Evolutionary conservation across 2,113 vertebrate genomes (phyloP), one percentile per base, ranked within the genome.

Genomic region (Tretioscincus oriximinensis): DNA sequence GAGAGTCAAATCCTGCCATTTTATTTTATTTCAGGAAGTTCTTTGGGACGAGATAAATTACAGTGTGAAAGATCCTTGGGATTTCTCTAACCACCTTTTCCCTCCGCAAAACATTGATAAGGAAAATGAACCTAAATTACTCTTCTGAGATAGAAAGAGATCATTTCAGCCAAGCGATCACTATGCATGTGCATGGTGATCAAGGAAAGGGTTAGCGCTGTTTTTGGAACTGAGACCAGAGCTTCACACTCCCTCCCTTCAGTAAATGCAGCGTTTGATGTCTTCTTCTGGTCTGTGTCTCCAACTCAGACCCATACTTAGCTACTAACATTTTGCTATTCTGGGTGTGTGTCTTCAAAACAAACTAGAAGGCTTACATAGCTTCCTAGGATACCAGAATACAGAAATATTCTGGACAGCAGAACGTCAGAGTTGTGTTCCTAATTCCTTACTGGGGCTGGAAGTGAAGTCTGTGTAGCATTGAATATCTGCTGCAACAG

Each of bases 401-500:
- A 0, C 0, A 4, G 45, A 22, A 61, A 2, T 21, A 1, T 63
- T 70, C 28, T 65, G 28, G 67, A 47, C 29, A 45, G 29, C 24
- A 31, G 5, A 82, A 22, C 61, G 22, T 81, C 63, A 1, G 67
- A 0, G 9, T 9, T 9, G 41, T n/a, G 63, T 89, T 58, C 76
- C 65, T 60, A 74, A 68, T 54, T 10, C 69, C 8, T 24, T 69
- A 1, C 1, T 51, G 9, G 49, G 47, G 9, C 41, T 26, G 63
- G 0, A 58, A 84, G 54, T 65, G 8, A 54, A 24, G 16, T 49
- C 83, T 2, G 0, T 21, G 7, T 0, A 0, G 35, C 0, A 1
- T 22, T 14, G 41, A 21, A 0, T 2, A 31, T n/a, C 11, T 64
- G 54, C 47, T 65, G 18, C 64, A 75, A 29, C 81, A 29, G 6